These are phyloP conservation scores for Clostera curtula DNA, from an alignment of 2,888 invertebrate genomes.

Conservation along the genomic window DNA sequence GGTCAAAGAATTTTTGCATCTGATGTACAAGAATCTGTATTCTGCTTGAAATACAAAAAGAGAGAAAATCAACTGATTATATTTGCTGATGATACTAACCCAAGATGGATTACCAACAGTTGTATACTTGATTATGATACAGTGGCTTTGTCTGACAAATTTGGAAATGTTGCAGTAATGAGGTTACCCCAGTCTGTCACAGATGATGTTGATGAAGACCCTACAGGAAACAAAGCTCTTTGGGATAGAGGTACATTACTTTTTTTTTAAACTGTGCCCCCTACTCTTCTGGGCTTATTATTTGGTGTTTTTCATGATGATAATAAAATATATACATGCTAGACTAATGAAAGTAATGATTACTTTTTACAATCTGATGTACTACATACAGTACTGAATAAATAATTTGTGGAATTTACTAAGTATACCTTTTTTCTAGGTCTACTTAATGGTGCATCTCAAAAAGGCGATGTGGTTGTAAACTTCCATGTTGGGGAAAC, in stretches of 20 bases:
- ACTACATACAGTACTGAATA: no score
- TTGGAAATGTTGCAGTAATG: constrained; percentile 95
- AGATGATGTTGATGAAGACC: constrained; percentile 99
- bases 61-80: constrained; percentile 98
- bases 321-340: constrained; percentile 68
- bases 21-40: constrained; percentile 97
- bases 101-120: constrained; percentile 94
- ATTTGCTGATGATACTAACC: constrained; percentile 98
- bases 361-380: constrained; percentile 43
- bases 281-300: not conserved
- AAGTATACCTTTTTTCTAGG: no score
- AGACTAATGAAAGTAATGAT: constrained; percentile 72
- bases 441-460: constrained; percentile 95
- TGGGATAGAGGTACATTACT: constrained; percentile 84
- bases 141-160: constrained; percentile 97
- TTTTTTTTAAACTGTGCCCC: not conserved
- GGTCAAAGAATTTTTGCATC: constrained; percentile 96
- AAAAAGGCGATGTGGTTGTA: constrained; percentile 94
- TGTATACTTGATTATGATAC: constrained; percentile 97
- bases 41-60: constrained; percentile 95
- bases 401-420: no score
- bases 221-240: constrained; percentile 97
- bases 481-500: constrained; percentile 98
- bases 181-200: constrained; percentile 92
- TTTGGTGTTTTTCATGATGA: constrained; percentile 39